phyloP scores from a whole-genome alignment of 2,888 invertebrate species.

The Heliconius cydno region DNA sequence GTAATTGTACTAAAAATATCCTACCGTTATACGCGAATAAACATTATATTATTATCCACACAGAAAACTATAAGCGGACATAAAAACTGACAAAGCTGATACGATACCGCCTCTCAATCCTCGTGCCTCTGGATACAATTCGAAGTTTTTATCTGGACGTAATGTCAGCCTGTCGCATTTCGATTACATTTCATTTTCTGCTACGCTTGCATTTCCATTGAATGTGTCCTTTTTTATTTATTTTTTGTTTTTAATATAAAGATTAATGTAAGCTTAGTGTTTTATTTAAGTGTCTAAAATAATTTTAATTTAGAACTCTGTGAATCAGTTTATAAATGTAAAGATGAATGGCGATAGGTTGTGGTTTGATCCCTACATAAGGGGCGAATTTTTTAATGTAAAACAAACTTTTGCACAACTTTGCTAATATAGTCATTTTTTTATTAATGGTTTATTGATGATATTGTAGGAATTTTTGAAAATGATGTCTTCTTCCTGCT shows the following conservation, averaged over 20 bases:
- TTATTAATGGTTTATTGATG: too few relatives aligned
- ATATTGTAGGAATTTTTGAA: too few relatives aligned
- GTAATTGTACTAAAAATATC: not conserved
- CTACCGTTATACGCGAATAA: not conserved
- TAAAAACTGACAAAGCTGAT: constrained; percentile 30
- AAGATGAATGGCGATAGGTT: not conserved
- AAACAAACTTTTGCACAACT: too few relatives aligned
- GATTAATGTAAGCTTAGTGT: not conserved
- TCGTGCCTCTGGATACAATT: constrained; percentile 34
- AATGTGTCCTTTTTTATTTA: constrained; percentile 36
- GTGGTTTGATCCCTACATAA: not conserved
- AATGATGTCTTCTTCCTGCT: too few relatives aligned
- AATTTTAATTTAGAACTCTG: not conserved
- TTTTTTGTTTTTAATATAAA: not conserved
- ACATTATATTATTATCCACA: constrained; percentile 4
- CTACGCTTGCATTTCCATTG: constrained; percentile 40
- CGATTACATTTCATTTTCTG: constrained; percentile 44
- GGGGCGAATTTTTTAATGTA: too few relatives aligned
- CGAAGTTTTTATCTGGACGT: constrained; percentile 48
- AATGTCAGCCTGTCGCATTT: constrained; percentile 45
- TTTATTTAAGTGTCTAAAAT: not conserved
- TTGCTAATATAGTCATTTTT: too few relatives aligned
- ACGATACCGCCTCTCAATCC: constrained; percentile 34
- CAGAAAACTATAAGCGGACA: constrained; percentile 22
- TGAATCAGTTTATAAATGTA: not conserved